phyloP scores from a whole-genome alignment of 2,797 vertebrate species.

The Apodemus agrarius region DNA sequence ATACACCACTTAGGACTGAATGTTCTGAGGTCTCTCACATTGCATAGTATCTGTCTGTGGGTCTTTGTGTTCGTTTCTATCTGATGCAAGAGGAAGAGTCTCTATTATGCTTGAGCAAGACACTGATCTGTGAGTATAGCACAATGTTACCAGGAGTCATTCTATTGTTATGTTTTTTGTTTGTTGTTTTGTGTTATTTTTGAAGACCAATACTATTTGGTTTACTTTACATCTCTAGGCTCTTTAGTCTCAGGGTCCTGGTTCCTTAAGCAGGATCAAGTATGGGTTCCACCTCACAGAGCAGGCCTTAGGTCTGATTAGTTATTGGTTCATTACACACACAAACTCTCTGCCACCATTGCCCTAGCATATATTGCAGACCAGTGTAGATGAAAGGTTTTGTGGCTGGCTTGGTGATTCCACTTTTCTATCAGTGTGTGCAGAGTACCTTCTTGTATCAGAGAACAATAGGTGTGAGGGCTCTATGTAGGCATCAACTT shows the following conservation, averaged over 20 bases:
- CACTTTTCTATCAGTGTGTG: too few species aligned
- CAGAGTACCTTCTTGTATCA: too few species aligned
- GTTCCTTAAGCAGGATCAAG: not conserved
- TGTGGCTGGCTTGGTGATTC: not conserved
- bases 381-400: not conserved
- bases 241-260: not conserved
- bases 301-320: not conserved
- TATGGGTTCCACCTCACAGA: not conserved
- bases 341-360: not conserved
- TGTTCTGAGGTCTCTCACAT: too few species aligned
- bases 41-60: too few species aligned
- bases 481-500: not conserved
- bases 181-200: not conserved
- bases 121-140: not conserved
- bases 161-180: not conserved
- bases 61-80: too few species aligned
- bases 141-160: not conserved
- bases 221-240: not conserved
- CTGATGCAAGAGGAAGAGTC: too few species aligned
- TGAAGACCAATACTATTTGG: not conserved
- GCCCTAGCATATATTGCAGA: not conserved
- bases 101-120: too few species aligned
- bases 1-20: too few species aligned
- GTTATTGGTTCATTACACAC: not conserved
- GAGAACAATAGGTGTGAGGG: not conserved